Evolutionary conservation across 1,140 invertebrate species (phyloP).

Genomic region (Drosophila kohkoa): DNA sequence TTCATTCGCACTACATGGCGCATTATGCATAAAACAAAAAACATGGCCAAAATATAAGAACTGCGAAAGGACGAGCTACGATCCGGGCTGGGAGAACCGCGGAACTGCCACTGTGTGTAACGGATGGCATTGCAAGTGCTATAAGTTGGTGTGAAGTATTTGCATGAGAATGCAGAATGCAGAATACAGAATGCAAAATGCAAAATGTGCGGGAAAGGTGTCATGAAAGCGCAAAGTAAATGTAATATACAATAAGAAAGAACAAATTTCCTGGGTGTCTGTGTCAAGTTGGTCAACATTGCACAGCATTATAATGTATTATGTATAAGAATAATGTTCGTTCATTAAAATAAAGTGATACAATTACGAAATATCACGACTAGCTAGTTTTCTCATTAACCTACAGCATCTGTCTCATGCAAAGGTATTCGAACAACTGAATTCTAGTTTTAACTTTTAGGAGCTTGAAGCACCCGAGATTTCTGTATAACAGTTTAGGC

Average conservation of each 20-base stretch:
- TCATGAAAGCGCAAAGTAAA: constrained; percentile 38
- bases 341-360: no score
- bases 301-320: not conserved
- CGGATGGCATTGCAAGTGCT: constrained; percentile 67
- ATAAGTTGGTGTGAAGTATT: constrained; percentile 76
- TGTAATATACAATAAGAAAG: constrained; percentile 36
- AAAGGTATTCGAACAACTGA: constrained; percentile 11
- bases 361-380: not conserved
- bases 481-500: constrained; percentile 23
- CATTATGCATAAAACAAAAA: constrained; percentile 60
- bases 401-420: constrained; percentile 8
- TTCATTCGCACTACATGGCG: constrained; percentile 54
- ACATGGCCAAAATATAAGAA: constrained; percentile 28
- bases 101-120: constrained; percentile 51
- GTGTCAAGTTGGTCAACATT: not conserved
- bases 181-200: constrained; percentile 55
- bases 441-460: not conserved
- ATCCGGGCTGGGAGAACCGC: not conserved
- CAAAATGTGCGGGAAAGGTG: constrained; percentile 51
- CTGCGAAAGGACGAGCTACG: not conserved
- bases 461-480: not conserved
- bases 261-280: constrained; percentile 5
- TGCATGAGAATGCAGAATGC: constrained; percentile 71
- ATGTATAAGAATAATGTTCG: no score
- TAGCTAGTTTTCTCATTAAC: not conserved